Base-by-base conservation (phyloP, 2,113 vertebrate species). In the Hiodon tergisus region DNA sequence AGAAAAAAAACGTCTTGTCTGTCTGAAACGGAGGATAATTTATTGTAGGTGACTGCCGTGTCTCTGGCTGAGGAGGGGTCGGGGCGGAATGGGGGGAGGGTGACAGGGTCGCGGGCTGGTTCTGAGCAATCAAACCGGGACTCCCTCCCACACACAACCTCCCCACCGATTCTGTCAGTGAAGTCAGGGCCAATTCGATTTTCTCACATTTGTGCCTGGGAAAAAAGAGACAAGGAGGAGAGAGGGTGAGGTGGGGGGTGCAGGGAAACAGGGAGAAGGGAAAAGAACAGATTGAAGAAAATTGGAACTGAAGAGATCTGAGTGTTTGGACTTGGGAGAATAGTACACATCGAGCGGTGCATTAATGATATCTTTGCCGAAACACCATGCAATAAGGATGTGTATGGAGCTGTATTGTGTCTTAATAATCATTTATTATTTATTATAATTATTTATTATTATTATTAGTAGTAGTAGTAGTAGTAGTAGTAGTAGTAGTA, bases 91-190 rank as follows among this genome's bases (percentile, higher is more conserved):
- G 54, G 65, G 72, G 70, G 60, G 70, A 59, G 68, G 4, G 68
- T 0, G 60, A 31, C 72, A 70, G 62, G 73, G 72, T 13, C 65
- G 52, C 65, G 54, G 67, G 67, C 55, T 53, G 13, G 50, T 70
- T 71, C 71, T 67, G 5, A 63, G 71, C 74, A 78, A 72, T 67
- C 68, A 71, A 71, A 67, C 69, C 48, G 52, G 47, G 6, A 17
- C 53, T 75, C 67, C 63, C 63, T 78, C 73, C 74, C 58, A 76
- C 74, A 76, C 52, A 68, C 17, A 68, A 31, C 31, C 67, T 68
- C 71, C 59, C 71, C 2, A 47, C 71, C 62, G 48, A 14, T 62
- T 59, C 71, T 72, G 59, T 47, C 47, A 4, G 57, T 13, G 59
- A 62, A 72, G 71, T 13, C 14, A 50, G 71, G 71, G 71, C 58